These are phyloP conservation scores for Adineta ricciae DNA, from an alignment of 2,888 invertebrate species.

Conservation along the genomic window DNA sequence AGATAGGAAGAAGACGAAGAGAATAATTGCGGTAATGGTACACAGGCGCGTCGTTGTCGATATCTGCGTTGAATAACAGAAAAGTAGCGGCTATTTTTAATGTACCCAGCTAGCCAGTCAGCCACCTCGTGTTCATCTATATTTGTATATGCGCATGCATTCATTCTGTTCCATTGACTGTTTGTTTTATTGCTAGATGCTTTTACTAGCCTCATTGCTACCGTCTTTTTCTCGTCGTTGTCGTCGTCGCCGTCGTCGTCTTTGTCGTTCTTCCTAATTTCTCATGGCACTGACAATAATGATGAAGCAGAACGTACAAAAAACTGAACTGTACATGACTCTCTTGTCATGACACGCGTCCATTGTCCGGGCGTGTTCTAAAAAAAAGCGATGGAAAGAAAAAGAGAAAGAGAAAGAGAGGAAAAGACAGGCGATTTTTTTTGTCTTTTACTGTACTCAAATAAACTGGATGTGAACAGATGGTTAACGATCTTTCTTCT, in stretches of 20 bases:
- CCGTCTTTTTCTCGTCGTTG: background rate
- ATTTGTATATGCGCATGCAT: background rate
- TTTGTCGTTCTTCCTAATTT: slow-evolving; percentile 4
- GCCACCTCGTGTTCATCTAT: background rate
- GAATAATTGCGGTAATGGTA: background rate
- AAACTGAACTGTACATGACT: slow-evolving; percentile 5
- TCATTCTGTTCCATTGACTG: background rate
- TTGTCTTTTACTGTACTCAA: background rate
- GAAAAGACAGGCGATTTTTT: background rate
- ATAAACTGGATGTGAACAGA: background rate
- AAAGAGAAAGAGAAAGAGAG: background rate
- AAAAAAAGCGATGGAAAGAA: slow-evolving; percentile 3
- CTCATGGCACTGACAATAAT: slow-evolving; percentile 9
- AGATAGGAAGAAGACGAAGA: background rate
- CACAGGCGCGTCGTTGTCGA: background rate
- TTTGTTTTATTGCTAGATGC: background rate
- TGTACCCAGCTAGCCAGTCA: background rate
- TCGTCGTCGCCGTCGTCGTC: background rate
- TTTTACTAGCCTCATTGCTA: background rate
- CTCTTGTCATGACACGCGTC: background rate
- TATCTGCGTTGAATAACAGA: background rate
- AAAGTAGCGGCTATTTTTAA: background rate
- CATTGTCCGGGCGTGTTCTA: background rate
- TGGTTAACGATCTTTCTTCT: background rate
- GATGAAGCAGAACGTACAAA: slow-evolving; percentile 1